Evolutionary conservation across 2,113 vertebrate species (phyloP).

Genomic region (cat (Felis catus)): DNA sequence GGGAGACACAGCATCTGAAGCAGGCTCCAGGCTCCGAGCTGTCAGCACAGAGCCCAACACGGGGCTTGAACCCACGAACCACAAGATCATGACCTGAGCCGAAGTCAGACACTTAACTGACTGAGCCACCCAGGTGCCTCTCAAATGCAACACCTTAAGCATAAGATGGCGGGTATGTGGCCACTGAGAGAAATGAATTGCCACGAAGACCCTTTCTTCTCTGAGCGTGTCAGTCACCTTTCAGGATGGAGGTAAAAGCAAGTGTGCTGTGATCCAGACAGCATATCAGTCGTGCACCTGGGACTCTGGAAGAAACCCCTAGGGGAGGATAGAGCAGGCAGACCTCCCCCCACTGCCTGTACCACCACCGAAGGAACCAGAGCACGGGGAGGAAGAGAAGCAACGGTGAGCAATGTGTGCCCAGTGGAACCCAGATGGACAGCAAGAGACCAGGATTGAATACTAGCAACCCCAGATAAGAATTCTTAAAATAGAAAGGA

Average conservation of each 20-base stretch:
- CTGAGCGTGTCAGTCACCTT: neutral
- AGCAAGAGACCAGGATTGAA: neutral
- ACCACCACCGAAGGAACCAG: too few relatives aligned
- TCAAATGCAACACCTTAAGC: neutral
- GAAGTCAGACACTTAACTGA: too few relatives aligned
- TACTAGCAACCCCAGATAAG: neutral
- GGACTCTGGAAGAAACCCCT: neutral
- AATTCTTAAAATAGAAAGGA: neutral
- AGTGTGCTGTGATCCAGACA: too few relatives aligned
- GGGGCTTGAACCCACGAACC: too few relatives aligned
- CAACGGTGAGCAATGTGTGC: accelerated
- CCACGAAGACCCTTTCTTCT: accelerated
- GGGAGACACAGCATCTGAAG: too few relatives aligned
- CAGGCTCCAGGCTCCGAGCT: too few relatives aligned
- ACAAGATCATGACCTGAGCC: too few relatives aligned
- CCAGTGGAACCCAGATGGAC: neutral
- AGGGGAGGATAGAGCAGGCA: neutral
- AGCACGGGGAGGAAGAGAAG: neutral
- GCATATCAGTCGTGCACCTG: too few relatives aligned
- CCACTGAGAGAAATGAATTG: neutral
- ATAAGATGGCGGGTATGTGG: neutral
- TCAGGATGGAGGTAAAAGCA: neutral
- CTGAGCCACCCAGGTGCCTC: too few relatives aligned
- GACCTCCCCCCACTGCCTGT: neutral
- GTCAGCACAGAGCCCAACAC: too few relatives aligned